Conservation (phyloP, 2,888 invertebrate species). For the Ophion obscuratus region DNA sequence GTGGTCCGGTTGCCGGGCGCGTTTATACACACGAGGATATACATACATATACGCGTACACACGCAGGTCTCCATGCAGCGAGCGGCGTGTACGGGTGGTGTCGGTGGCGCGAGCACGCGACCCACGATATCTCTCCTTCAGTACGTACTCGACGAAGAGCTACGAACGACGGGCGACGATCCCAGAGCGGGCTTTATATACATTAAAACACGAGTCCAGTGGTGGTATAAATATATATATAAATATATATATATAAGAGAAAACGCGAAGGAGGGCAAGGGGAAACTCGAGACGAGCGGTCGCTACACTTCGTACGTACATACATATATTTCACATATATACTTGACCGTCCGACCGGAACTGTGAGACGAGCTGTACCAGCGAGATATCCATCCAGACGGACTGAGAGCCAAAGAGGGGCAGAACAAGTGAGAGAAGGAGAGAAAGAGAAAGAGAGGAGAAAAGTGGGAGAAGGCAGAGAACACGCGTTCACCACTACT, state of each 20-base stretch:
- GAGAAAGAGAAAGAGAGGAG: background rate
- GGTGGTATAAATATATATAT: background rate
- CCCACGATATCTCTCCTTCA: slow-evolving; percentile 62
- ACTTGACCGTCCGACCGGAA: slow-evolving; percentile 68
- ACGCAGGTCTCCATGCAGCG: slow-evolving; percentile 29
- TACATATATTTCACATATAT: slow-evolving; percentile 13
- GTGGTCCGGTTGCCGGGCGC: slow-evolving; percentile 48
- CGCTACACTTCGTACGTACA: background rate
- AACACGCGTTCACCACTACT: slow-evolving; percentile 52
- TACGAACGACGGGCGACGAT: slow-evolving; percentile 63
- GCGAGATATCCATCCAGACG: slow-evolving; percentile 37
- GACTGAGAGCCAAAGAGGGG: slow-evolving; percentile 1
- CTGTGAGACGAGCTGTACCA: slow-evolving; percentile 54
- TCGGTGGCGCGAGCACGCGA: slow-evolving; percentile 62
- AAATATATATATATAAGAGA: slow-evolving; percentile 6
- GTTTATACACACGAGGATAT: slow-evolving; percentile 18
- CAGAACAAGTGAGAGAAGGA: slow-evolving; percentile 12
- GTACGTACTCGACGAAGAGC: slow-evolving; percentile 66
- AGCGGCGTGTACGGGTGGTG: slow-evolving; percentile 42
- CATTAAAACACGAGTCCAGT: background rate
- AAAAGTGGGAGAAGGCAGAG: slow-evolving; percentile 5
- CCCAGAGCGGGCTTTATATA: slow-evolving; percentile 37
- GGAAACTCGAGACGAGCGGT: slow-evolving; percentile 46
- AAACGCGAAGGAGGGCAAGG: slow-evolving; percentile 13
- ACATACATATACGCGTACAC: slow-evolving; percentile 53